These are phyloP conservation scores for Apis mellifera DNA, from an alignment of 1,140 invertebrate species.

Conservation along the genomic window Amel_HAv3.1 CM009938.2:1433501-1434000, in stretches of 20 bases:
- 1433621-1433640: background rate
- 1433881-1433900: background rate
- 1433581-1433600: constrained; percentile 47
- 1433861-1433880: background rate
- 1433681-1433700: constrained; percentile 79
- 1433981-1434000: constrained; percentile 33
- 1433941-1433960: constrained; percentile 58
- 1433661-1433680: background rate
- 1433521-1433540: constrained; percentile 80
- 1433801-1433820: constrained; percentile 37
- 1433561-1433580: constrained; percentile 12
- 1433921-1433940: constrained; percentile 73
- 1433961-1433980: constrained; percentile 67
- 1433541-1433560: constrained; percentile 74
- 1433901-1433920: constrained; percentile 48
- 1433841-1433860: constrained; percentile 15
- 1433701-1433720: constrained; percentile 78
- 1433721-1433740: constrained; percentile 76
- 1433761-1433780: constrained; percentile 83
- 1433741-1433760: constrained; percentile 82
- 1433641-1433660: background rate
- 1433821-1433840: background rate
- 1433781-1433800: constrained; percentile 71
- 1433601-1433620: background rate
- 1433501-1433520: constrained; percentile 79